Evolutionary conservation across 1,140 invertebrate species (phyloP), one percentile per base, ranked within the genome.

Genomic region (Battus philenor): DNA sequence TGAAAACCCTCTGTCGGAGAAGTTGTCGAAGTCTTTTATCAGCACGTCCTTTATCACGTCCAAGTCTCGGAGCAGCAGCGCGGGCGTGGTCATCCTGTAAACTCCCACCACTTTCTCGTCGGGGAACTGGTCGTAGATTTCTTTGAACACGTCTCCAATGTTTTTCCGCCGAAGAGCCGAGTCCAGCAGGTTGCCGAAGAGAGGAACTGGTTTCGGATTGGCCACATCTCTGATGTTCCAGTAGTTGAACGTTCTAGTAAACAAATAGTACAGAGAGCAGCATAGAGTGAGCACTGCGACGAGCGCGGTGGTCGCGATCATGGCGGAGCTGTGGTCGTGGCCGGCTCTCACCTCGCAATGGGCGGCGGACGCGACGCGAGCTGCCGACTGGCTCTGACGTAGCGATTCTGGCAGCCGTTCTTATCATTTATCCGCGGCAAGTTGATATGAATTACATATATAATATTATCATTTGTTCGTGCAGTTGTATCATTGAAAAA

Each of bases 41-140:
- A 92, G 45, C 1, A 93, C 82, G 9, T 83, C 64, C 54, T 90
- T 91, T 0, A 91, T 81, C 0, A 93, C 55, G 4, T 90, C 87
- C 12, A 90, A 69, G 59, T 92, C 89, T 8, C 87, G 73, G 1
- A 89, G 33, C 0, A 90, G 54, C 2, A 90, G 47, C 2, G 75
- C 59, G 0, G 89, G 89, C 1, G 84, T 77, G 1, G 72, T 61
- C 54, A 68, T 59, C 18, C 60, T 57, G 13, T 61, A 86, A 1
- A 78, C 32, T 11, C 81, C 80, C 4, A 77, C 55, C 0, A 68
- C 32, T 48, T 68, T 70, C 33, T 70, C 65, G 10, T 74, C 45
- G 1, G 67, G 59, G 47, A 39, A 70, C 0, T 49, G n/a, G 0
- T 56, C 31, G 33, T 74, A 70, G 18, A 68, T 41, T 9, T 70